Base-by-base conservation (phyloP, 2,888 invertebrate species). In the Himalopsyche anomala region DNA sequence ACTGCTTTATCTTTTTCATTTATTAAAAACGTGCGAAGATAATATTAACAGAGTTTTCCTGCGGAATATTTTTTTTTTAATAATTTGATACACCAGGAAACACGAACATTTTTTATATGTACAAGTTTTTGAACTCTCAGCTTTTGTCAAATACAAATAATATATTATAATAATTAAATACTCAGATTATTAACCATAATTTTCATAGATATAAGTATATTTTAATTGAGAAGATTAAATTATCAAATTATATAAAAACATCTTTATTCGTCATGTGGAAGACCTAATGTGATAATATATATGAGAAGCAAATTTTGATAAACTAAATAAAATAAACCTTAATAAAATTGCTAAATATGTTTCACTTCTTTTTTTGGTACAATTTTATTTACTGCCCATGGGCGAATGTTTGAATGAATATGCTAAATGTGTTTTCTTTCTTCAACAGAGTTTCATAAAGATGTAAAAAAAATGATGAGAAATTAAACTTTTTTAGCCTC, bases 361-460 rank as follows among this genome's bases (percentile, higher is more conserved):
- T 19, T 19, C 9, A 62, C 9, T 62, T 62, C 62, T 19, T 19
- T 62, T 80, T 45, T 80, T 80, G 38, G 6, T 45, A 28, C n/a
- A 42, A 45, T 80, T 45, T 45, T 42, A 51, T 51, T 45, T 42
- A 12, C 42, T n/a, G 51, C 80, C 19, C 40, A 45, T 6, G 28
- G 80, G n/a, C 45, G n/a, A 80, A 80, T 80, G 40, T 42, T 80
- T 80, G 80, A 42, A 80, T 80, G 80, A 42, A 80, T 80, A 19
- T 80, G 80, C 80, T 45, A 80, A 80, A 42, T 19, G n/a, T 51
- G 51, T 80, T 80, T 42, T 80, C 80, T 80, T 80, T 80, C 80
- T 80, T 45, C 80, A 45, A 80, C 80, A 80, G 80, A 80, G 74
- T 74, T 74, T 74, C 74, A 38, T 74, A 74, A 62, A 74, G 74